A percentile compares a stretch with the other conserved stretches of the same genome.
These are phyloP conservation scores for Drosophila nikananu DNA, from an alignment of 1,140 invertebrate species.

Conservation along the genomic window DNA sequence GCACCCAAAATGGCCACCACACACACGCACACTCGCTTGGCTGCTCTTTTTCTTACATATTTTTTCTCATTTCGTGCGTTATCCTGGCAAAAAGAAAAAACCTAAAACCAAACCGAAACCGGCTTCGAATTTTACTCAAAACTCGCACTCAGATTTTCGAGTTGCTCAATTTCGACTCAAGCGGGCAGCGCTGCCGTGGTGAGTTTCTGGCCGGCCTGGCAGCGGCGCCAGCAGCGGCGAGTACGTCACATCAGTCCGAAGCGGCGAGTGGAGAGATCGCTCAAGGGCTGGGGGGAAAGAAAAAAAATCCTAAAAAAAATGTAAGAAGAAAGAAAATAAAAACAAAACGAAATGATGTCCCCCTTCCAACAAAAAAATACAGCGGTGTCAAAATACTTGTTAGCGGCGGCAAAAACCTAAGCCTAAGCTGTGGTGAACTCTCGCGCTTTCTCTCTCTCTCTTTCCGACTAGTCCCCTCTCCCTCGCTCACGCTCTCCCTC, in stretches of 20 bases:
- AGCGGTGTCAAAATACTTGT: conserved; percentile 77
- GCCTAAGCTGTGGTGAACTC: conserved; percentile 60
- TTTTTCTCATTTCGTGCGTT: conserved; percentile 9
- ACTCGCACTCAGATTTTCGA: background rate
- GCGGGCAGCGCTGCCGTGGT: conserved; percentile 66
- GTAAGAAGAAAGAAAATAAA: background rate
- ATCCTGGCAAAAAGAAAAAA: conserved; percentile 6
- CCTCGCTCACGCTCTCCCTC: background rate
- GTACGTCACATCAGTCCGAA: conserved; percentile 1
- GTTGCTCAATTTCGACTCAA: background rate
- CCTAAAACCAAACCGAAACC: background rate
- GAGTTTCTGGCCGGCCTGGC: conserved; percentile 26
- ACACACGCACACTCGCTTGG: conserved; percentile 12
- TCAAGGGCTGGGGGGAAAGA: background rate
- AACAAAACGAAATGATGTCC: background rate
- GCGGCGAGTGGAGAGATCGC: conserved; percentile 16
- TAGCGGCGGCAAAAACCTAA: conserved; percentile 52
- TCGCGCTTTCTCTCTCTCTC: conserved; percentile 4
- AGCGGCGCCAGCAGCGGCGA: conserved; percentile 9
- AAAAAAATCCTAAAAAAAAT: conserved; percentile 11
- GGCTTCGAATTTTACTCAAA: background rate
- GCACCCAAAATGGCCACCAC: conserved; percentile 41
- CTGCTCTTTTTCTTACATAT: conserved; percentile 17
- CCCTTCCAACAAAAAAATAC: background rate
- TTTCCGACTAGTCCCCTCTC: background rate